phyloP scores from a whole-genome alignment of 2,113 vertebrate genomes.

The Pongo pygmaeus region DNA sequence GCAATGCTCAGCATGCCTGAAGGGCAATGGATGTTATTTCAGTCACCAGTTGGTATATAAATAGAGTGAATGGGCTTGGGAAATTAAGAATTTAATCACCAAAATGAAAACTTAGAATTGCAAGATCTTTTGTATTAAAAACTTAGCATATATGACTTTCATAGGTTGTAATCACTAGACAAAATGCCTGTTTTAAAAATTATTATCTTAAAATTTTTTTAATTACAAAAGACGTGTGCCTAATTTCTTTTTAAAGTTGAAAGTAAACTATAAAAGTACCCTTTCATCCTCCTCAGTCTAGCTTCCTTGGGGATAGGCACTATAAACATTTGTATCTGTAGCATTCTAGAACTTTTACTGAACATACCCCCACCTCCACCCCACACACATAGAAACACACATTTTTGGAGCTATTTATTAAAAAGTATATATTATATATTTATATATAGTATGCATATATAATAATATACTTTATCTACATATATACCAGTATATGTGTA shows the following conservation, averaged over 20 bases:
- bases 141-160: neutral
- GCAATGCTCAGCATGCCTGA: neutral
- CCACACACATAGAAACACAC: neutral
- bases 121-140: neutral
- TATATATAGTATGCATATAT: neutral
- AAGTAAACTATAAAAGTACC: neutral
- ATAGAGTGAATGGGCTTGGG: neutral
- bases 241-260: neutral
- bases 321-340: neutral
- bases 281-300: neutral
- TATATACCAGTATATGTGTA: neutral
- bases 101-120: conserved; percentile 34
- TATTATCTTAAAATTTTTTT: neutral
- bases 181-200: neutral
- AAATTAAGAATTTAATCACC: conserved; percentile 35
- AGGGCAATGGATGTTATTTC: neutral
- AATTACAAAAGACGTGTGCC: neutral
- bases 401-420: neutral
- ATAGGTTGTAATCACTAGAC: neutral
- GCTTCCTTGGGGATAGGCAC: neutral
- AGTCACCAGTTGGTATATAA: neutral
- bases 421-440: neutral
- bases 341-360: neutral
- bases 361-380: neutral
- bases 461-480: neutral